Conservation (phyloP, 2,888 invertebrate species). For the Mesorhabditis belari region DNA sequence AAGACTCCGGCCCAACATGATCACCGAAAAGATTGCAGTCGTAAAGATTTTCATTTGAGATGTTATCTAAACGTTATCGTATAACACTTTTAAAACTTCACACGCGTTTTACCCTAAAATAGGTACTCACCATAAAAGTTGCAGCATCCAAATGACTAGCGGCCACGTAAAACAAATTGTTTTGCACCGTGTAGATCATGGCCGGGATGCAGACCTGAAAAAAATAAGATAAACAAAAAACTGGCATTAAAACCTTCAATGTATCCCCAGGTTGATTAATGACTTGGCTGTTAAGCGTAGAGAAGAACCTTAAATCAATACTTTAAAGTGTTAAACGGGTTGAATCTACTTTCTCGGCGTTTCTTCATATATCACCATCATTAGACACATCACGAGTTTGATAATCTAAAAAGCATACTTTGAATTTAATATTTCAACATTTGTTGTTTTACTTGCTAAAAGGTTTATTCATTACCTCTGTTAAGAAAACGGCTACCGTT, state of each 20-base stretch:
- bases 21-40: conserved; percentile 58
- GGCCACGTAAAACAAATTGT: conserved; percentile 90
- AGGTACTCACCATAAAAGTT: conserved; percentile 97
- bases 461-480: no score
- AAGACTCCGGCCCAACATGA: conserved; percentile 56
- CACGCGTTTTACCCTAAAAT: no score
- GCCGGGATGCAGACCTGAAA: conserved; percentile 70
- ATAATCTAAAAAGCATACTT: conserved; percentile 15
- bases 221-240: not conserved
- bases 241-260: conserved; percentile 29
- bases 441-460: no score
- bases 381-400: conserved; percentile 27
- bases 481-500: conserved; percentile 52
- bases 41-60: conserved; percentile 60
- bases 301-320: conserved; percentile 18
- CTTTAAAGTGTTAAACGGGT: not conserved
- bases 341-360: conserved; percentile 15
- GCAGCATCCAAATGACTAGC: conserved; percentile 96
- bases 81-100: not conserved
- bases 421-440: not conserved
- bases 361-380: conserved; percentile 26
- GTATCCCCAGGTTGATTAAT: conserved; percentile 41
- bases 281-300: conserved; percentile 28
- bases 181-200: conserved; percentile 87
- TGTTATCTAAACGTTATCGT: conserved; percentile 54